A percentile compares a stretch with the other conserved stretches of the same genome.
phyloP scores from a whole-genome alignment of 2,797 vertebrate species.

The Cygnus olor region DNA sequence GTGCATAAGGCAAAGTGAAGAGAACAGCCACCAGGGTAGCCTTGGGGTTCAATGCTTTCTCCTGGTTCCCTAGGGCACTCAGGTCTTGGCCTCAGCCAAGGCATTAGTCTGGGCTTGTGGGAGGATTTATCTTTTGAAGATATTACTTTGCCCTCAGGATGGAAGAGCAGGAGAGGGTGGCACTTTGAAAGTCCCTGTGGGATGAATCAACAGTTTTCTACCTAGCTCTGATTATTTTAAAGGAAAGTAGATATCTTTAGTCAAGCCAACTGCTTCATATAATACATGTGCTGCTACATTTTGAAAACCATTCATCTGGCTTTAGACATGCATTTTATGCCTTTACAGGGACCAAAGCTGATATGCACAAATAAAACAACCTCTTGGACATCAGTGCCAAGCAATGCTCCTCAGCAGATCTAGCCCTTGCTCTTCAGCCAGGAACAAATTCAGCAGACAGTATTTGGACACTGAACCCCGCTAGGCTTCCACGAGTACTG shows the following conservation, averaged over 20 bases:
- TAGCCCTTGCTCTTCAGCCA: not conserved
- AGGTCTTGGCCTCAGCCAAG: not conserved
- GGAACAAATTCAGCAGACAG: not conserved
- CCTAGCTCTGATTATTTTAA: not conserved
- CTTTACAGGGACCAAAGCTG: not conserved
- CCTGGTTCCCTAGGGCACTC: not conserved
- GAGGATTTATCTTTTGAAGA: not conserved
- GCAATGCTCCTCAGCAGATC: not conserved
- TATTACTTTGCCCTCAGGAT: not conserved
- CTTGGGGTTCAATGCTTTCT: not conserved
- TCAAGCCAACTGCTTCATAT: not conserved
- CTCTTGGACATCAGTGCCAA: not conserved
- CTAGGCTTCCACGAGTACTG: not conserved
- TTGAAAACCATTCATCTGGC: not conserved
- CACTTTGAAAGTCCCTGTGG: not conserved
- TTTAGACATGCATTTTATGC: not conserved
- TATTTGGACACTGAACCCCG: rapidly evolving
- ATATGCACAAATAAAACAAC: not conserved
- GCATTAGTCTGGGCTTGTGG: not conserved
- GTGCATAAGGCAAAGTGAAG: not conserved
- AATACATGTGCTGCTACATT: not conserved
- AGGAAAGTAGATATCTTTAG: not conserved
- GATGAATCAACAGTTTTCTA: not conserved
- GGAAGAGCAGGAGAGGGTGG: not conserved
- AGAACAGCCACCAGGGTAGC: rapidly evolving